These are phyloP conservation scores for Chunga burmeisteri DNA, from an alignment of 2,113 vertebrate species.

Conservation along the genomic window DNA sequence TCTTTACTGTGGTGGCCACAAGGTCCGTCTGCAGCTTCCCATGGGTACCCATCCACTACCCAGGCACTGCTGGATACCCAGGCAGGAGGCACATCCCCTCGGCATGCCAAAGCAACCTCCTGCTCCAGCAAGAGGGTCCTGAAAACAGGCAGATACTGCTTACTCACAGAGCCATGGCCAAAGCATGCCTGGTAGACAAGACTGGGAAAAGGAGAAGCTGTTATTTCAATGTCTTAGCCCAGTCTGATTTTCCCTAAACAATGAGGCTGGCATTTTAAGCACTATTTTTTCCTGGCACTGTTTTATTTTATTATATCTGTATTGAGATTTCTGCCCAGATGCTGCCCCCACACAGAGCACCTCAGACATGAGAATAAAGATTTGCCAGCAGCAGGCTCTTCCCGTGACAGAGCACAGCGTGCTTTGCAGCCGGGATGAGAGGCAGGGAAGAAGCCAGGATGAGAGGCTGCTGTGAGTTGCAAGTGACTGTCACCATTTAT, in stretches of 20 bases:
- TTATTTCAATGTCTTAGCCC: neutral
- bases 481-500: neutral
- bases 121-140: neutral
- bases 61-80: neutral
- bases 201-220: neutral
- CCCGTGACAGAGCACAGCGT: neutral
- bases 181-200: neutral
- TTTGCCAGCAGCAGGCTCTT: neutral
- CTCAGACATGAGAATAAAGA: neutral
- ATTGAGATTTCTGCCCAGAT: neutral
- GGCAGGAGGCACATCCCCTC: neutral
- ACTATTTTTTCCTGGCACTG: neutral
- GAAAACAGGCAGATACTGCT: neutral
- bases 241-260: neutral
- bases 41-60: no score
- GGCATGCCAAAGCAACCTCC: rapidly evolving
- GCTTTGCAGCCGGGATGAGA: neutral
- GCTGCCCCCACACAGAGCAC: neutral
- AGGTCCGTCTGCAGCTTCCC: neutral
- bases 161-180: neutral
- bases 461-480: neutral
- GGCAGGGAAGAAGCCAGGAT: neutral
- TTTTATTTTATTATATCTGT: neutral
- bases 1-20: neutral
- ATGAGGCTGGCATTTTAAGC: neutral